Conservation (phyloP, 2,797 vertebrate genomes). For the Sparidentex hasta region DNA sequence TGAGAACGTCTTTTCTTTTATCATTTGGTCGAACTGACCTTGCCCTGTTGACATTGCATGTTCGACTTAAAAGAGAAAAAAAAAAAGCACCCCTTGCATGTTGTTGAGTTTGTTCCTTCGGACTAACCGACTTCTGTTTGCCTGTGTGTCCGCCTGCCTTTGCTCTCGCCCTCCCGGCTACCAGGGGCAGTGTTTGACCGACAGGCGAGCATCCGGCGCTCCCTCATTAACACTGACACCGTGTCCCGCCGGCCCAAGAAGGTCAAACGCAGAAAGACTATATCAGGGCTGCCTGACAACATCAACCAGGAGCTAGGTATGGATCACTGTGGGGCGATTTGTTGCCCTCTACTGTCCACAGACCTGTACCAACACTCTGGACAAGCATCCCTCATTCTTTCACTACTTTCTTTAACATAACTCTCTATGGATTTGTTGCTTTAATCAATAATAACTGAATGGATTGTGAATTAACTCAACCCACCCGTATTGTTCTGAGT, state of each 20-base stretch:
- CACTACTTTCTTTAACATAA: background rate
- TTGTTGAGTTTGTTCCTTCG: constrained; percentile 77
- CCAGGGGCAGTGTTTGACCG: constrained; percentile 99
- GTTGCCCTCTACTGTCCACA: constrained; percentile 69
- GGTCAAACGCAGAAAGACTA: constrained; percentile 99
- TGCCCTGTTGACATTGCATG: constrained; percentile 83
- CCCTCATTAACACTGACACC: constrained; percentile 98
- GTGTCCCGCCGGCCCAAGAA: constrained; percentile 99
- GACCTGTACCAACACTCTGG: constrained; percentile 65
- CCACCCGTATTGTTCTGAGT: constrained; percentile 5
- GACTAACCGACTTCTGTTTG: constrained; percentile 88
- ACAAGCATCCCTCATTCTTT: constrained; percentile 42
- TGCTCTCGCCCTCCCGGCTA: constrained; percentile 89
- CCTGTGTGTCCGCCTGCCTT: constrained; percentile 86
- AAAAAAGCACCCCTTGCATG: constrained; percentile 78
- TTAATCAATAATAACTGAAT: constrained; percentile 7
- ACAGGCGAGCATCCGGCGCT: constrained; percentile 98
- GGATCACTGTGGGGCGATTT: constrained; percentile 77
- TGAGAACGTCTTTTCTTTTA: background rate
- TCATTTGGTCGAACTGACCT: constrained; percentile 27
- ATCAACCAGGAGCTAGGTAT: constrained; percentile 99
- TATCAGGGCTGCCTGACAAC: constrained; percentile 99
- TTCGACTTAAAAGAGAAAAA: constrained; percentile 45
- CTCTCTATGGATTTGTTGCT: background rate
- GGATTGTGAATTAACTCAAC: background rate